A percentile compares a stretch with the other conserved stretches of the same genome.
These are phyloP conservation scores for Leptoclinus maculatus DNA, from an alignment of 2,797 vertebrate genomes.

Conservation along the genomic window DNA sequence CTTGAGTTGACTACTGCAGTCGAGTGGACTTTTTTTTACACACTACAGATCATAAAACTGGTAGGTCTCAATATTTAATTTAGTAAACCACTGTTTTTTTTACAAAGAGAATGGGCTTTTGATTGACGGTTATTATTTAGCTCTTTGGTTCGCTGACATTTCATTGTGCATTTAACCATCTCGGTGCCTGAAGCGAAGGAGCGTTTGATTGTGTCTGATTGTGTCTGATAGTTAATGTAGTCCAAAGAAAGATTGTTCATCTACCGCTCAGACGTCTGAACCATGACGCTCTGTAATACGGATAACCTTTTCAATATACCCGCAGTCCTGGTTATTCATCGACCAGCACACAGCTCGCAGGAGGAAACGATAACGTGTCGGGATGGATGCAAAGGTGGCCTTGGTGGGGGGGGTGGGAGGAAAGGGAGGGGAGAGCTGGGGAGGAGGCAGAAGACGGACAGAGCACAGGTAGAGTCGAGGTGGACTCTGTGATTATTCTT, in stretches of 20 bases:
- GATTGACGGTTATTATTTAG: constrained; percentile 17
- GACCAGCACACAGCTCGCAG: constrained; percentile 21
- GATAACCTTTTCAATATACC: constrained; percentile 45
- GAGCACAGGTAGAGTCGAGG: constrained; percentile 34
- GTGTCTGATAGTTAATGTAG: constrained; percentile 6
- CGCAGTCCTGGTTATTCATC: constrained; percentile 58
- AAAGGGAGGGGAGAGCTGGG: rapidly evolving
- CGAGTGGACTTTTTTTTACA: constrained; percentile 23
- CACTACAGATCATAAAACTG: constrained; percentile 14
- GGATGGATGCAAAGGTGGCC: constrained; percentile 29
- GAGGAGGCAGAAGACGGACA: neutral
- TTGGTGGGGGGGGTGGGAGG: too few species aligned
- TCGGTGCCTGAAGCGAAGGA: neutral
- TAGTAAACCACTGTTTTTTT: neutral
- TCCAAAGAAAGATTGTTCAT: constrained; percentile 8
- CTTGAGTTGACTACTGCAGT: neutral
- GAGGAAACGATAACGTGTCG: constrained; percentile 48
- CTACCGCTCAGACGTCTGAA: constrained; percentile 20
- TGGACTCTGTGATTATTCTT: constrained; percentile 69
- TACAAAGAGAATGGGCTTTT: neutral
- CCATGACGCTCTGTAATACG: neutral
- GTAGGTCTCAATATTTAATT: constrained; percentile 43
- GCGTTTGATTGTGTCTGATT: too few species aligned
- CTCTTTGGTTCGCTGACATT: constrained; percentile 14
- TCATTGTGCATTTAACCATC: constrained; percentile 8